phyloP scores from a whole-genome alignment of 2,888 invertebrate genomes.

The Stramonita haemastoma region DNA sequence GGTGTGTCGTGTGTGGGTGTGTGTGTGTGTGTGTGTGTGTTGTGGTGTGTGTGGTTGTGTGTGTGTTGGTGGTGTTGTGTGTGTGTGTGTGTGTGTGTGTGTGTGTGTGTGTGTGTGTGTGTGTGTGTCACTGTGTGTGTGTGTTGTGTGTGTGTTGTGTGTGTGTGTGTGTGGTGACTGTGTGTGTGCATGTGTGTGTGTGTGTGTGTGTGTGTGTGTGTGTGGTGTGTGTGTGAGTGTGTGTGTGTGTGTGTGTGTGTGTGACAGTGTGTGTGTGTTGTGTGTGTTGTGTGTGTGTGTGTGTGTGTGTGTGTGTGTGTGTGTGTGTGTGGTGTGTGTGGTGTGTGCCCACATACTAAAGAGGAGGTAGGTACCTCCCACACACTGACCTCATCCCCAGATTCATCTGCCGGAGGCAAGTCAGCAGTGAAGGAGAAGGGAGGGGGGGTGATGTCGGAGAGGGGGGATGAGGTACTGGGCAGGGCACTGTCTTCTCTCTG shows the following conservation, averaged over 20 bases:
- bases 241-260: too few relatives aligned
- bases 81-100: constrained; percentile 7
- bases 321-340: background rate
- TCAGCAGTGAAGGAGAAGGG: background rate
- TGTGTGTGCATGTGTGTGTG: too few relatives aligned
- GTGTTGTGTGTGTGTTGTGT: too few relatives aligned
- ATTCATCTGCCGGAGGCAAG: background rate
- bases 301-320: background rate
- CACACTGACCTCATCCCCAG: background rate
- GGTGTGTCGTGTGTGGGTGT: background rate
- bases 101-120: background rate
- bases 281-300: background rate
- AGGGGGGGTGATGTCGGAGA: background rate
- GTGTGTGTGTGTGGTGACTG: too few relatives aligned
- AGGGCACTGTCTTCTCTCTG: background rate
- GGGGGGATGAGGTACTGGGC: background rate
- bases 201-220: too few relatives aligned
- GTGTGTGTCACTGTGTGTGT: too few relatives aligned
- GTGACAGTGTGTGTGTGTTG: too few relatives aligned
- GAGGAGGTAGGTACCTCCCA: too few relatives aligned
- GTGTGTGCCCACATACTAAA: too few relatives aligned
- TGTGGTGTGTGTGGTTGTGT: background rate
- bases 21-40: constrained; percentile 10
- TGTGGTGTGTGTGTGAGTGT: too few relatives aligned
- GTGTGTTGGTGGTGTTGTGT: background rate